Base-by-base conservation (phyloP, 2,113 vertebrate genomes). In the Bubo scandiacus region DNA sequence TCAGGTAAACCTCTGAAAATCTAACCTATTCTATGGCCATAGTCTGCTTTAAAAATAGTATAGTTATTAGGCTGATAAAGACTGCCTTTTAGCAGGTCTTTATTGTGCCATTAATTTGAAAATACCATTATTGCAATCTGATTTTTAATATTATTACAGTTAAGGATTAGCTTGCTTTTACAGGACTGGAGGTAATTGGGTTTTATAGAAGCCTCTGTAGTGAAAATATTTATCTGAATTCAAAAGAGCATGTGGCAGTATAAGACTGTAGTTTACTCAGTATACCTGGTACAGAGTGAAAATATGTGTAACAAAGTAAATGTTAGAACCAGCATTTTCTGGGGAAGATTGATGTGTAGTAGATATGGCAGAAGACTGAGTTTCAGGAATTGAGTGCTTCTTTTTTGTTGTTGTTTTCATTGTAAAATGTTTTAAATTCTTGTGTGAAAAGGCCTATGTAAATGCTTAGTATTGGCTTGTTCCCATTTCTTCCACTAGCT, bases 101-200 rank as follows among this genome's bases (percentile, higher is more conserved):
- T 84, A 61, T 78, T 86, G 88, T 63, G 47, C 78, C 70, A 52
- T 96, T 95, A 96, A 88, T 2, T 36, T 96, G 81, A 93, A 92
- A 96, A 90, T 72, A 86, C 9, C 29, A 38, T 89, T 92, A 79
- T 85, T 92, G 52, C 92, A 54, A 54, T 92, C 81, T 72, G 54
- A 51, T 82, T 97, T 97, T 97, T 97, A 92, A 94, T 94, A 81
- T 94, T 45, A 45, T 45, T 96, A 38, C 58, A 90, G 66, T 94
- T 94, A 94, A 91, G 96, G 54, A 82, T 88, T 92, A 88, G 88
- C 80, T 97, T 96, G 71, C 81, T 95, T 98, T 92, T 96, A 94
- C 36, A 82, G 90, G 91, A 88, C 2, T 5, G 45, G 25, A 29
- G 91, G 49, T 73, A 73, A 74, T 51, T 94, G 67, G 52, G n/a